Evolutionary conservation across 2,888 invertebrate species (phyloP).

Genomic region (Acleris literana): DNA sequence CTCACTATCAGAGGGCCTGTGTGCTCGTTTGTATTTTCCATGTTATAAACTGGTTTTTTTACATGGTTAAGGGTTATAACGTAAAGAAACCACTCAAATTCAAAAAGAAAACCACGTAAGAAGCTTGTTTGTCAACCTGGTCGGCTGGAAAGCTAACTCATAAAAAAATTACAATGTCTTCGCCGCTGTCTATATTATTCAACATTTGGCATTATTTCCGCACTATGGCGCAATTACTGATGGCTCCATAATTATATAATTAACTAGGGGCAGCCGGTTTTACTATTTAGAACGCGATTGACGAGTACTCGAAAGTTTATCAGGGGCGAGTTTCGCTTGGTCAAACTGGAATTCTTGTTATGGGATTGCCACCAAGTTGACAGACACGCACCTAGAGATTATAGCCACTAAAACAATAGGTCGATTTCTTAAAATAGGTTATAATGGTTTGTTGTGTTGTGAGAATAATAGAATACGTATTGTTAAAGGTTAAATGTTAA

Average conservation of each 20-base stretch:
- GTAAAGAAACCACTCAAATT: too few species aligned
- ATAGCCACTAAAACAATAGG: background rate
- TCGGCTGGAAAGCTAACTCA: too few species aligned
- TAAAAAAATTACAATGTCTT: too few species aligned
- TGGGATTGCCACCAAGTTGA: background rate
- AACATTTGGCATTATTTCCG: background rate
- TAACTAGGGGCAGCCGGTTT: conserved; percentile 15
- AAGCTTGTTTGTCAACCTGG: too few species aligned
- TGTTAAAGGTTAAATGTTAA: conserved; percentile 26
- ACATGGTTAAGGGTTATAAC: too few species aligned
- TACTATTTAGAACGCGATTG: conserved; percentile 7
- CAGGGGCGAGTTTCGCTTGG: conserved; percentile 11
- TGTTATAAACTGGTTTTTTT: too few species aligned
- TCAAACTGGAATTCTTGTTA: background rate
- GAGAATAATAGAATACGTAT: background rate
- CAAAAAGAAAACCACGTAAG: too few species aligned
- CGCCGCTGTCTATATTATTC: too few species aligned
- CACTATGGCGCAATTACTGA: conserved; percentile 18
- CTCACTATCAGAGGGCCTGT: too few species aligned
- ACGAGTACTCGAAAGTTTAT: background rate
- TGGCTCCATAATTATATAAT: conserved; percentile 22
- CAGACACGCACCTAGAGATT: background rate
- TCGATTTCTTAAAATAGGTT: background rate
- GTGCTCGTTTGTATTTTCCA: too few species aligned
- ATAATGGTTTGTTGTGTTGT: background rate